Evolutionary conservation across 2,113 vertebrate species (phyloP), one percentile per base, ranked within the genome.

Genomic region (Syngnathoides biaculeatus): DNA sequence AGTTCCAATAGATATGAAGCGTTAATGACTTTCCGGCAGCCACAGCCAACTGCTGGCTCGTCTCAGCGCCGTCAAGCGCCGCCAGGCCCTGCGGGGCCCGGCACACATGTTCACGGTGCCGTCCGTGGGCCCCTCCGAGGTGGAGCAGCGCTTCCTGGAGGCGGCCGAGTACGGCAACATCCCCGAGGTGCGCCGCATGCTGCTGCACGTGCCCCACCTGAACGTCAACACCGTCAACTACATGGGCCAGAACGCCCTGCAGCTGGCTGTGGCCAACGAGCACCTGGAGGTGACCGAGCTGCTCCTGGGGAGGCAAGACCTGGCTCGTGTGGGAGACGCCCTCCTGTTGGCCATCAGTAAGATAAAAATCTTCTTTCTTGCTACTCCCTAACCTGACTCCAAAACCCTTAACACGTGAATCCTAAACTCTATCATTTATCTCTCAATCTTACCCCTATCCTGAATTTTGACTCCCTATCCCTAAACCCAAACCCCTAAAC

Each of bases 141-240:
- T 95, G 1, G 97, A 99, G 82, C 96, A 99, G 65, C 94, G 93
- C 6, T 97, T 99, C 77, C 85, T 99, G 81, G 96, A 98, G 64
- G 96, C 97, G 0, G 97, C 97, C 0, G 97, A 99, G 43, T 99
- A 99, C 1, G 97, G 97, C 39, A 99, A 99, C 75, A 96, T 99
- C 75, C 97, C 97, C 0, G 97, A 96, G 73, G 93, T 99, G 52
- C 92, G 97, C 50, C 95, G 94, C 79, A 98, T 98, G 95, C 86
- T 99, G n/a, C 94, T 95, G 58, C 95, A 98, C 27, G 91, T 94
- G n/a, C 86, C 92, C 2, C 92, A 90, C 0, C 91, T 99, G 74
- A 98, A 98, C 0, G 96, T 99, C 12, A 99, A 98, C 55, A 95
- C 95, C 9, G 96, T 99, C 87, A 95, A 98, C 87, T 98, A 98